phyloP scores from a whole-genome alignment of 2,888 invertebrate genomes.

The Euplagia quadripunctaria region DNA sequence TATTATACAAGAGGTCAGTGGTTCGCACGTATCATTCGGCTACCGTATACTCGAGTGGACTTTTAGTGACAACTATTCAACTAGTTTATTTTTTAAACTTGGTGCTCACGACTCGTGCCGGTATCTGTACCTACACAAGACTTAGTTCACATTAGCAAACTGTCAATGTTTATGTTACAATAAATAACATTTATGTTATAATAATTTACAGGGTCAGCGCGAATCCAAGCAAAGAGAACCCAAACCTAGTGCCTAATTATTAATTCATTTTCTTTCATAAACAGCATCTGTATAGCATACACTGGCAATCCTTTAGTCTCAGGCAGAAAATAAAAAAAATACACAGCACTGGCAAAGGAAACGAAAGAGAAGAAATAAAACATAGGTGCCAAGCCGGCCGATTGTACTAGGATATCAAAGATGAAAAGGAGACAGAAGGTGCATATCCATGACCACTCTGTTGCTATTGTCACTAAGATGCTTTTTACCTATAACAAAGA shows the following conservation, averaged over 20 bases:
- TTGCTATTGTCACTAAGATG: not conserved
- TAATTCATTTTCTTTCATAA: slow-evolving; percentile 24
- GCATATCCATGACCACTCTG: slow-evolving; percentile 13
- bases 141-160: no score
- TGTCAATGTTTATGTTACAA: no score
- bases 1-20: no score
- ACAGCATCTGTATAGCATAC: slow-evolving; percentile 62
- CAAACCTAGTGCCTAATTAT: not conserved
- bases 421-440: not conserved
- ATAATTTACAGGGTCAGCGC: not conserved
- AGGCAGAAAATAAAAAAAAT: slow-evolving; percentile 58
- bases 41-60: no score
- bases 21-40: no score
- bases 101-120: no score
- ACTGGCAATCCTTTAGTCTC: slow-evolving; percentile 69
- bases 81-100: no score
- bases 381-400: slow-evolving; percentile 41
- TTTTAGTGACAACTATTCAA: no score
- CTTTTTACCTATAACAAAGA: slow-evolving; percentile 19
- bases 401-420: slow-evolving; percentile 9
- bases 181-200: no score
- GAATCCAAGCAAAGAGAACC: not conserved
- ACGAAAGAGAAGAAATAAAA: slow-evolving; percentile 70
- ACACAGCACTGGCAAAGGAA: slow-evolving; percentile 60
- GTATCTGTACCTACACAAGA: no score